A percentile compares a stretch with the other conserved stretches of the same genome.
These are phyloP conservation scores for Donacobius atricapilla DNA, from an alignment of 2,113 vertebrate genomes.

Conservation along the genomic window DNA sequence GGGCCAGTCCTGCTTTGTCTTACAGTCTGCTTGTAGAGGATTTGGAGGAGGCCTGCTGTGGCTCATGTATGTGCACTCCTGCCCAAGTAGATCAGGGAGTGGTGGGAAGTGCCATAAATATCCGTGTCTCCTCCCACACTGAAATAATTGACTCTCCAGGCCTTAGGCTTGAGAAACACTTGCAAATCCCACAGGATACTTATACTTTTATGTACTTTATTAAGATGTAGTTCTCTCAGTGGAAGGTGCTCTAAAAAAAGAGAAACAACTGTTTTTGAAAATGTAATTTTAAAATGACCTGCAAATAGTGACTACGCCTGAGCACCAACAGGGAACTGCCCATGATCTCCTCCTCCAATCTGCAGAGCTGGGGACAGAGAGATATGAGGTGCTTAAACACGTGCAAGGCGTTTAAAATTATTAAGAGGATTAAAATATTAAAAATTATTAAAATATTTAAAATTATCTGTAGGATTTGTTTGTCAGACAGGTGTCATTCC, in stretches of 20 bases:
- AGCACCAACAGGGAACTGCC: rapidly evolving
- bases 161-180: background rate
- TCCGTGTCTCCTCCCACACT: background rate
- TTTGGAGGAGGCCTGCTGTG: background rate
- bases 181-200: background rate
- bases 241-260: background rate
- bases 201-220: background rate
- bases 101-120: background rate
- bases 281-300: background rate
- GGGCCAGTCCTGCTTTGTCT: background rate
- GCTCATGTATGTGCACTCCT: background rate
- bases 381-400: background rate
- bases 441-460: background rate
- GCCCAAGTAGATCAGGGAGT: too few relatives aligned
- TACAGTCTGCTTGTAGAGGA: background rate
- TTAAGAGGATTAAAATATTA: background rate
- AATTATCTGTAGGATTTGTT: background rate
- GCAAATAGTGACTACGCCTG: rapidly evolving
- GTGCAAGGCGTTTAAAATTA: background rate
- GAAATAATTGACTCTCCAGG: background rate
- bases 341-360: background rate
- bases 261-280: background rate
- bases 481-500: background rate
- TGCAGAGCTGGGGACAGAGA: rapidly evolving
- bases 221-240: background rate